Base-by-base conservation (phyloP, 1,140 invertebrate species). In the Drosophila murphyi region DNA sequence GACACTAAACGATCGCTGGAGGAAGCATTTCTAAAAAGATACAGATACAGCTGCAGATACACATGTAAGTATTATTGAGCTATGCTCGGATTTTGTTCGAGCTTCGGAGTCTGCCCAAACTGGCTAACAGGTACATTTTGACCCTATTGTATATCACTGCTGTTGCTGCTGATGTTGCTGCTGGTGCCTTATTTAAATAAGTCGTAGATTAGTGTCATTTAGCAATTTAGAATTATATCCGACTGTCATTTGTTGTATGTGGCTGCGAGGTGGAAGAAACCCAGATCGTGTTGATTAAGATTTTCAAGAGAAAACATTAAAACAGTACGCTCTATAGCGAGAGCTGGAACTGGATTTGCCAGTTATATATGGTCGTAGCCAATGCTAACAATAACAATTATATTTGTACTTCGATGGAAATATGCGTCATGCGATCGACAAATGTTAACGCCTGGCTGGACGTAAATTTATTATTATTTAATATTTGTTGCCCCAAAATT, bases 181-280 rank as follows among this genome's bases (percentile, higher is more conserved):
- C 41, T 59, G 60, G 34, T 20, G 43, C 61, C 61, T 80, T 54
- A 88, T 88, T 88, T 89, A 76, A 88, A 88, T 88, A 89, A 89
- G 89, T 85, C 80, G 77, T 78, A 80, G 85, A 88, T 88, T 88
- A 89, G 80, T 80, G 85, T 85, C 85, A 80, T 88, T 89, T 89
- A 88, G 85, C 85, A 88, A 88, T 89, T 89, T 80, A 74, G 77
- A 83, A 81, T 83, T 80, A 59, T 77, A 70, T 50, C 12, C 8
- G 20, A 10, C 48, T 34, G 43, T 41, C 32, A 68, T 55, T 57
- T 59, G n/a, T 73, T 55, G 55, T 57, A 63, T 73, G 55, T 60
- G 32, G 4, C 5, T 12, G 43, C 4, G 12, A 8, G 7, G 29
- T 6, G 20, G 12, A 35, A 20, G 12, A 20, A 20, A 39, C 31